Conservation (phyloP, 1,140 invertebrate genomes). For the Pseudomyrmex cubaensis region DNA sequence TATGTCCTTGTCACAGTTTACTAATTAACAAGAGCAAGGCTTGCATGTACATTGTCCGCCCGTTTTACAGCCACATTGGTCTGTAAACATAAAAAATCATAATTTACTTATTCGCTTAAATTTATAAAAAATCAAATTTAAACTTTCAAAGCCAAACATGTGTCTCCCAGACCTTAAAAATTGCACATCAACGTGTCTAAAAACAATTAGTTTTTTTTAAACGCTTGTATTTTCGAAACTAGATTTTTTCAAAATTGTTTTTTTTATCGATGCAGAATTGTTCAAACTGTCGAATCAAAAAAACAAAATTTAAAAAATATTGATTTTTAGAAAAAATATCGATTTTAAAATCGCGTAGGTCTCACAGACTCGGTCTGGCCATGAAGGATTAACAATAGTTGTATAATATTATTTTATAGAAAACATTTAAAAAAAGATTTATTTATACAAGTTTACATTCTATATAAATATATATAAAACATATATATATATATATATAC, state of each 20-base stretch:
- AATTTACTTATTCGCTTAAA: constrained; percentile 12
- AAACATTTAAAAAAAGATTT: too few relatives aligned
- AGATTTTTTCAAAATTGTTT: too few relatives aligned
- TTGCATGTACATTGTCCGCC: constrained; percentile 72
- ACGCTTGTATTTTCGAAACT: too few relatives aligned
- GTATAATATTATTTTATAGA: too few relatives aligned
- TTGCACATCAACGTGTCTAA: neutral
- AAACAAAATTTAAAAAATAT: neutral
- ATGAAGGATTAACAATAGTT: too few relatives aligned
- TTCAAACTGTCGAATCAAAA: neutral
- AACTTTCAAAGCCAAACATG: too few relatives aligned
- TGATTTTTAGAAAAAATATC: neutral
- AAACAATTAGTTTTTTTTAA: constrained; percentile 4
- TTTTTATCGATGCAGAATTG: too few relatives aligned
- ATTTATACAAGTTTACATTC: too few relatives aligned
- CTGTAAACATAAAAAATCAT: constrained; percentile 63
- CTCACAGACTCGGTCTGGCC: too few relatives aligned
- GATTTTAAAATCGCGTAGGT: too few relatives aligned
- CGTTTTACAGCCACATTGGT: constrained; percentile 73
- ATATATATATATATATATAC: too few relatives aligned
- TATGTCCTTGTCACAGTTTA: neutral
- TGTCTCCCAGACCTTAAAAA: neutral
- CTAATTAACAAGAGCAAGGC: constrained; percentile 63
- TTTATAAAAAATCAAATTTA: neutral
- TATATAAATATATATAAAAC: too few relatives aligned